phyloP scores from a whole-genome alignment of 2,888 invertebrate species.

The Melieria omissa region DNA sequence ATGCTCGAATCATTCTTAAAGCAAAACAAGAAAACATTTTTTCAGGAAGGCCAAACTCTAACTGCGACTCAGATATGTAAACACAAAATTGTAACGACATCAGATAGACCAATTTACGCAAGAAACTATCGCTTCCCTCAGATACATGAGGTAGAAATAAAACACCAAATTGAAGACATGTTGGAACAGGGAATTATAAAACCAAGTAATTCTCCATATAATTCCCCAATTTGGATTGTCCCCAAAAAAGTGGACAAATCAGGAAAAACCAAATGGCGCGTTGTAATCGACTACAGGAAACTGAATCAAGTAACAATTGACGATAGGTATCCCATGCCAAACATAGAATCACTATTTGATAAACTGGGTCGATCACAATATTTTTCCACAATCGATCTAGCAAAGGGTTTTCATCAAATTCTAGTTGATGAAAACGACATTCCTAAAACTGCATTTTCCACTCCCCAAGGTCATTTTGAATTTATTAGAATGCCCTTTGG shows the following conservation, averaged over 20 bases:
- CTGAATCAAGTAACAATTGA: constrained; percentile 4
- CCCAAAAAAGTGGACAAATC: constrained; percentile 29
- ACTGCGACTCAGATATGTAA: constrained; percentile 27
- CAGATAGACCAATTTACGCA: constrained; percentile 33
- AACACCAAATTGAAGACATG: background rate
- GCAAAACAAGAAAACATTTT: constrained; percentile 30
- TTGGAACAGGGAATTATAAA: background rate
- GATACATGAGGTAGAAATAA: constrained; percentile 21
- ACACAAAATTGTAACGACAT: constrained; percentile 31
- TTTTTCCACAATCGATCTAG: no score
- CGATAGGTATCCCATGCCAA: no score
- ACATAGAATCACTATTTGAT: no score
- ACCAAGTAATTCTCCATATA: constrained; percentile 30
- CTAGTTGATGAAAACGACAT: no score
- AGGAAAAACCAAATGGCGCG: constrained; percentile 27
- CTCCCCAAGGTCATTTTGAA: no score
- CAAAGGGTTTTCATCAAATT: no score
- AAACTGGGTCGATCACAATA: no score
- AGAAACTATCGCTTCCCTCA: constrained; percentile 34
- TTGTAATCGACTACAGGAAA: constrained; percentile 33
- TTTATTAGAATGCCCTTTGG: no score
- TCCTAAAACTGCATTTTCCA: no score
- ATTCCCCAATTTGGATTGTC: background rate
- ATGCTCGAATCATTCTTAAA: constrained; percentile 22
- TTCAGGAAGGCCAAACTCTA: constrained; percentile 28